These are phyloP conservation scores for Aromia moschata DNA, from an alignment of 2,888 invertebrate species.

Conservation along the genomic window DNA sequence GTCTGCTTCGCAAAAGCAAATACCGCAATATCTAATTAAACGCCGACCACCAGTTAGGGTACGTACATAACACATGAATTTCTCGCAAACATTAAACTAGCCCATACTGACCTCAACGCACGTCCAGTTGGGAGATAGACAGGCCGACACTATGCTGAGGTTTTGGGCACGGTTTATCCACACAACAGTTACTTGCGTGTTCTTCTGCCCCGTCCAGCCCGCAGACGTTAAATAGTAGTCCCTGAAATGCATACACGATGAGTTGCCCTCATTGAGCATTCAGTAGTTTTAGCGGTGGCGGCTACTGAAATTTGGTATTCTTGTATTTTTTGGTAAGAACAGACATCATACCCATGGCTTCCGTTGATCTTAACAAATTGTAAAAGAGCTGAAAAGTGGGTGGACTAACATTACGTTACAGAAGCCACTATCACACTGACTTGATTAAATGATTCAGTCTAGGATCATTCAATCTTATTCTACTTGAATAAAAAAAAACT, in stretches of 20 bases:
- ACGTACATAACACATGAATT: background rate
- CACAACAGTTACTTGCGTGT: conserved; percentile 82
- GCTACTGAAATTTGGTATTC: no score
- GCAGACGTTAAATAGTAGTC: conserved; percentile 93
- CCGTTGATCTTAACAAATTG: no score
- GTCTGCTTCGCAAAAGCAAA: no score
- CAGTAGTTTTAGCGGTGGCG: no score
- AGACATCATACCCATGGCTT: no score
- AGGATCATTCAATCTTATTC: no score
- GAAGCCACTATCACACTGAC: no score
- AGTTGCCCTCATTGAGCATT: no score
- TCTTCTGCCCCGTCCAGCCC: conserved; percentile 85
- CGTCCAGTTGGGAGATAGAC: conserved; percentile 82
- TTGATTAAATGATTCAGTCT: no score
- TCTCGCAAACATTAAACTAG: background rate
- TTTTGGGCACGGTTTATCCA: conserved; percentile 97
- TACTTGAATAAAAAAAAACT: background rate
- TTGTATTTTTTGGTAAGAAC: no score
- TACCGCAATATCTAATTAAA: background rate
- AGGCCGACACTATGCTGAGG: conserved; percentile 86
- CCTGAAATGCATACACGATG: conserved; percentile 64
- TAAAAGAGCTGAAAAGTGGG: no score
- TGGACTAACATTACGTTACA: no score
- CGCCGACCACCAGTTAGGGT: background rate
- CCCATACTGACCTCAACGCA: conserved; percentile 78